Base-by-base conservation (phyloP, 2,888 invertebrate species). In the Gastracanthus pulcherrimus region DNA sequence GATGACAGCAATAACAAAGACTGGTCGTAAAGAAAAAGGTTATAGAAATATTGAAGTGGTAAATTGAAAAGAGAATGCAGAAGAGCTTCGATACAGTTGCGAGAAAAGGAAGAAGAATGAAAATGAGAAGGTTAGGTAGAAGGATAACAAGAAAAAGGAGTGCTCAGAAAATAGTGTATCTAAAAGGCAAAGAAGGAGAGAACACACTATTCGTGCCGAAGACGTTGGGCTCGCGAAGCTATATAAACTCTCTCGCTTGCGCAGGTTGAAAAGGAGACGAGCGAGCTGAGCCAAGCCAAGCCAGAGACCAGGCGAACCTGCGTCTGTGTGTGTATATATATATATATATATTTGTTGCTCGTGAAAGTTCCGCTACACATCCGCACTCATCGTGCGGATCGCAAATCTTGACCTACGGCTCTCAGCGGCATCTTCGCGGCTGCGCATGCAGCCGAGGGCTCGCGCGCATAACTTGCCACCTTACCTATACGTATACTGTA, bases 331-430 rank as follows among this genome's bases (percentile, higher is more conserved):
- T 60, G 11, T 34, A 6, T n/a, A n/a, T n/a, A n/a, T n/a, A n/a
- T n/a, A n/a, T n/a, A n/a, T n/a, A 16, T 69, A 45, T 69, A 69
- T 69, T 38, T 69, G 23, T 45, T 70, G 23, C 58, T 38, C 71
- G 71, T 41, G 74, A 62, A 74, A 62, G 74, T 74, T 74, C 60
- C 74, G 74, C 74, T 62, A 45, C 34, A 74, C 62, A 64, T 74
- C 60, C 72, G 60, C 70, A 31, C 48, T 70, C 70, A 75, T 48
- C 36, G 62, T 16, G 9, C n/a, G 62, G 9, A 51, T 66, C 66
- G 74, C 74, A 62, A 74, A 74, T 74, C 74, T 74, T 74, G 74
- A 74, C 62, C 62, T 74, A 74, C 75, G 75, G 66, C 38, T 75
- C 60, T 41, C 11, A 16, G 16, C 19, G 9, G 16, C 62, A 5